Evolutionary conservation across 2,888 invertebrate species (phyloP).

Genomic region (Hypomecis punctinalis): DNA sequence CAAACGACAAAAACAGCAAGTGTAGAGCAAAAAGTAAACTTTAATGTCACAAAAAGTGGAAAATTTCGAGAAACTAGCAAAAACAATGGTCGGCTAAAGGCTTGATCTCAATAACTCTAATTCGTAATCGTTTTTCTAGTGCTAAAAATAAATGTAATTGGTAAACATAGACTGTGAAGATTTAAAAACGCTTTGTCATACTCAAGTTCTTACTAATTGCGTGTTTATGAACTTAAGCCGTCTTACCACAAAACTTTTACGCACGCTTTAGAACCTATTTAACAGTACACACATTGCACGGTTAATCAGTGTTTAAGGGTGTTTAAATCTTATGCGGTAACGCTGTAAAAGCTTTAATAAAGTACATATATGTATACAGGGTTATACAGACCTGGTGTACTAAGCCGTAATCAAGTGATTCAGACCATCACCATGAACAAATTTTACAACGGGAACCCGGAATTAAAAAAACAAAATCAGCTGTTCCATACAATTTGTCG

Average conservation of each 20-base stretch:
- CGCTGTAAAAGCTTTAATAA: background rate
- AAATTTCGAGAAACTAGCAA: slow-evolving; percentile 25
- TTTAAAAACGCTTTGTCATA: background rate
- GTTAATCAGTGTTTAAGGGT: too few relatives aligned
- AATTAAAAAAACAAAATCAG: too few relatives aligned
- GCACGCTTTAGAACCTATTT: too few relatives aligned
- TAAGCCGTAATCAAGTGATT: too few relatives aligned
- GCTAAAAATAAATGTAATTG: slow-evolving; percentile 3
- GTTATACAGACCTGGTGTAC: too few relatives aligned
- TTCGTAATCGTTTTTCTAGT: slow-evolving; percentile 27
- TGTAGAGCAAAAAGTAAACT: slow-evolving; percentile 28
- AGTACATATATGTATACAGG: background rate
- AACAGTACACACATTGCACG: too few relatives aligned
- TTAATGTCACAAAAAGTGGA: slow-evolving; percentile 29
- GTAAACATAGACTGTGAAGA: background rate
- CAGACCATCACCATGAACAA: too few relatives aligned
- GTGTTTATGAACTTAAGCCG: background rate
- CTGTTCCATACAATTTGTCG: too few relatives aligned
- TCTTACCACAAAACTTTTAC: too few relatives aligned
- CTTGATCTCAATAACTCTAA: slow-evolving; percentile 24
- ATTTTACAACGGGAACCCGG: too few relatives aligned
- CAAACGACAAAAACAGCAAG: slow-evolving; percentile 24
- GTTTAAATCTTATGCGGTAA: too few relatives aligned
- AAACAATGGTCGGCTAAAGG: slow-evolving; percentile 26
- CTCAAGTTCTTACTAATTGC: background rate